Evolutionary conservation across 1,140 invertebrate species (phyloP), one percentile per base, ranked within the genome.

Genomic region (Aethina tumida): DNA sequence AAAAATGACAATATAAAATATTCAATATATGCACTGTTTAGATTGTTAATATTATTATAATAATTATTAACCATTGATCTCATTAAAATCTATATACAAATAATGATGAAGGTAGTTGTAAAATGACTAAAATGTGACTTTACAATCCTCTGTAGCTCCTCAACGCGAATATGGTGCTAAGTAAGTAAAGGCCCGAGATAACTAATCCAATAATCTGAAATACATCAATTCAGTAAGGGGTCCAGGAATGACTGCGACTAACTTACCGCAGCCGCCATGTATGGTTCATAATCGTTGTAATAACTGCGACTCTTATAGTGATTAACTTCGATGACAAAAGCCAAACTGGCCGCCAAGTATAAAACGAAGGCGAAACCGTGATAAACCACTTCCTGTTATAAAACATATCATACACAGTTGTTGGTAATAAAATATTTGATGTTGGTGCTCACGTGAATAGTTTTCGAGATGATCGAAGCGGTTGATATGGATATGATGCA

Each of bases 401-500:
- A 3, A 37, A 35, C 24, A 3, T 26, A 26, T 4, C 24, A 26
- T 10, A 26, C 13, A 26, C 24, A 26, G 14, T 24, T n/a, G n/a
- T 26, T 26, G 14, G n/a, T 4, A 26, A 10, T n/a, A 5, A 26
- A 26, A 26, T 26, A 26, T 10, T 26, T 10, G 24, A 4, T 26
- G n/a, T 26, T 26, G 14, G 37, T 46, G 84, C 84, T 86, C 70
- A 89, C 86, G 55, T 82, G 86, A 40, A 84, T 74, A 3, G 84
- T 88, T 67, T 88, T 90, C 0, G 81, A 71, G 40, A 90, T 74
- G 41, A 89, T 79, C 9, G 81, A 74, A 4, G 81, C 79, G 0
- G 83, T 84, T 5, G 82, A 75, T 21, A 84, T 67, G 2, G 84
- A 87, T 7, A 77, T 62, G 1, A 88, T 45, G 49, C 79, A 87